Conservation (phyloP, 1,140 invertebrate species). For the Neodiprion lecontei region DNA sequence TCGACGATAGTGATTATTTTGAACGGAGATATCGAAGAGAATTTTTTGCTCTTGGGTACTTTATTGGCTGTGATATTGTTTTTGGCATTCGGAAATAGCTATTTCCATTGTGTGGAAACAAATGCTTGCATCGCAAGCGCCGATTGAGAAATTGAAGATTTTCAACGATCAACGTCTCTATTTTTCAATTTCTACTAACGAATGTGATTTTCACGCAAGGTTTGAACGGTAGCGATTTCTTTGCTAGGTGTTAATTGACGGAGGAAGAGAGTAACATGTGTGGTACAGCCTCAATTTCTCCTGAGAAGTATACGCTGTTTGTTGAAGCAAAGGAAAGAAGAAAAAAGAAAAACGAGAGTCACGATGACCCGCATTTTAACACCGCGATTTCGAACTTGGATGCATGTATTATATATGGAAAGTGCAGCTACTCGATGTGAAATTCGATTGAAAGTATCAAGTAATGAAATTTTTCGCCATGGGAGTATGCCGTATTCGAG, state of each 20-base stretch:
- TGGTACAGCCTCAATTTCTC: not conserved
- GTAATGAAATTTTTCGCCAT: not conserved
- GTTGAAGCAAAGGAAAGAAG: not conserved
- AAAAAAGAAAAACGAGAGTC: not conserved
- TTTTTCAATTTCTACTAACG: no score
- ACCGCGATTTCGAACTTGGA: not conserved
- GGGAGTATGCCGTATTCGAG: not conserved
- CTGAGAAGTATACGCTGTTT: not conserved
- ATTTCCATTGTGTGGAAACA: no score
- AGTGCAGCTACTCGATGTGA: not conserved
- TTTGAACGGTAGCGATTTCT: no score
- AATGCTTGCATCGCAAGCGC: no score
- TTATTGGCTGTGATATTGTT: no score
- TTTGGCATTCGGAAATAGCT: no score
- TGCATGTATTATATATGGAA: not conserved
- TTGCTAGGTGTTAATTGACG: no score
- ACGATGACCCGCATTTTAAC: conserved; percentile 1
- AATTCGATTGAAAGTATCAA: not conserved
- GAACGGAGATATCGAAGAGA: not conserved
- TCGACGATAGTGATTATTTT: not conserved
- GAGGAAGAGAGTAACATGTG: no score
- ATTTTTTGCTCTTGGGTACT: not conserved
- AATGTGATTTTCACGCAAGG: no score
- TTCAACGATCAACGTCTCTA: no score
- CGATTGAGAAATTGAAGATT: no score